Evolutionary conservation across 2,888 invertebrate genomes (phyloP), one percentile per base, ranked within the genome.

Genomic region (Cheilosia urbana): DNA sequence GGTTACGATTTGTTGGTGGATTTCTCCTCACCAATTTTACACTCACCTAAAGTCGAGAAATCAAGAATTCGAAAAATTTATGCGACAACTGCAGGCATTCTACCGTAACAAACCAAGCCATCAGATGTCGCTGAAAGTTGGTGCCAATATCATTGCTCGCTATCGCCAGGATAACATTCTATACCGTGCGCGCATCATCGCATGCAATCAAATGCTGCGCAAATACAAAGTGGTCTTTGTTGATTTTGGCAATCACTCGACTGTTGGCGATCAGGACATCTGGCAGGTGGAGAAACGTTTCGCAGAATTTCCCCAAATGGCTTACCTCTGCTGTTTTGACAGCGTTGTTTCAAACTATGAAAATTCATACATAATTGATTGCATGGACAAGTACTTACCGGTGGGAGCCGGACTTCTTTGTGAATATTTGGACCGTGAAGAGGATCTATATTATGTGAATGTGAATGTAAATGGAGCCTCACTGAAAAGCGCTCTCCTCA

Each of bases 181-280:
- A 19, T 96, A 96, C 90, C 93, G 97, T 63, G 96, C 96, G 0
- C 94, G 94, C 42, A 93, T 96, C 0, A 90, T 95, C 1, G 93
- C 94, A 3, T 93, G 93, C 53, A 90, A 92, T 62, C 94, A 94
- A 79, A 93, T 94, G 85, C 91, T 93, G 51, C 93, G 93, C 1
- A 94, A 94, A 88, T 95, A 94, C 90, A 93, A 95, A 75, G 95
- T 97, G 0, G 93, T 94, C 30, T 96, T 95, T 89, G 93, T 97
- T 0, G 97, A 97, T 91, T 96, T 95, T 88, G 97, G 97, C 3
- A 96, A 96, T 89, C 94, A 94, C 73, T 94, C 95, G 49, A 92
- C 94, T 0, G 95, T 96, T 0, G 93, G 94, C 57, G 93, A 93
- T 0, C 93, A 92, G 80, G 95, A 95, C 88, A 94, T 96, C 27